These are phyloP conservation scores for Rotaria macrura DNA, from an alignment of 2,888 invertebrate species.

Conservation along the genomic window DNA sequence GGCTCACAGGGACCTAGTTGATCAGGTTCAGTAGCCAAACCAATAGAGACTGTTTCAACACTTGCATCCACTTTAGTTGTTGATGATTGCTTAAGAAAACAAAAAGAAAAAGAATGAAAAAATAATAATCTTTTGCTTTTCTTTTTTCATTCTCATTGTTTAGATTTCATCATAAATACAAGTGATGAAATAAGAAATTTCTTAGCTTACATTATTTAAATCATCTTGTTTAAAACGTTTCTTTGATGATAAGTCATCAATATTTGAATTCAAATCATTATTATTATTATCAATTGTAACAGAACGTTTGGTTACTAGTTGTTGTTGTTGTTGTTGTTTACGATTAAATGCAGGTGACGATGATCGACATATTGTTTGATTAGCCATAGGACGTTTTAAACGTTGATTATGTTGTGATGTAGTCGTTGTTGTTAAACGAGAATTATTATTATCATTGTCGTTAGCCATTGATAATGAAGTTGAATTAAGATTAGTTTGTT, in stretches of 20 bases:
- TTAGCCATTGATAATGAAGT: not conserved
- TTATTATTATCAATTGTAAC: not conserved
- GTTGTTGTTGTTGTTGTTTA: constrained; percentile 2
- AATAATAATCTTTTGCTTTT: not conserved
- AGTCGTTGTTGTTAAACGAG: not conserved
- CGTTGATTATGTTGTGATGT: not conserved
- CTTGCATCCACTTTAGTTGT: constrained; percentile 7
- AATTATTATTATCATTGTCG: not conserved
- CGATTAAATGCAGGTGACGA: not conserved
- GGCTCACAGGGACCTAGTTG: not conserved
- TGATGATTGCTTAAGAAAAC: not conserved
- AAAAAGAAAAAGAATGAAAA: not conserved
- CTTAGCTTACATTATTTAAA: not conserved
- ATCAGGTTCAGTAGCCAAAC: constrained; percentile 7
- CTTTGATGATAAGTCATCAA: not conserved
- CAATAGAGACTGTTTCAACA: constrained; percentile 13
- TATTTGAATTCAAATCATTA: not conserved
- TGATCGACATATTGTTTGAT: not conserved
- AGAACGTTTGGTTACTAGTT: not conserved
- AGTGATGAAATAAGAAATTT: too few relatives aligned
- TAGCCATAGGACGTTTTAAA: not conserved
- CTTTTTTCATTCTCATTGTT: too few relatives aligned
- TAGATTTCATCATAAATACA: not conserved
- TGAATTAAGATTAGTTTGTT: not conserved
- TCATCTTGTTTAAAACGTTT: not conserved